phyloP scores from a whole-genome alignment of 2,113 vertebrate species.

The Actenoides lindsayi region DNA sequence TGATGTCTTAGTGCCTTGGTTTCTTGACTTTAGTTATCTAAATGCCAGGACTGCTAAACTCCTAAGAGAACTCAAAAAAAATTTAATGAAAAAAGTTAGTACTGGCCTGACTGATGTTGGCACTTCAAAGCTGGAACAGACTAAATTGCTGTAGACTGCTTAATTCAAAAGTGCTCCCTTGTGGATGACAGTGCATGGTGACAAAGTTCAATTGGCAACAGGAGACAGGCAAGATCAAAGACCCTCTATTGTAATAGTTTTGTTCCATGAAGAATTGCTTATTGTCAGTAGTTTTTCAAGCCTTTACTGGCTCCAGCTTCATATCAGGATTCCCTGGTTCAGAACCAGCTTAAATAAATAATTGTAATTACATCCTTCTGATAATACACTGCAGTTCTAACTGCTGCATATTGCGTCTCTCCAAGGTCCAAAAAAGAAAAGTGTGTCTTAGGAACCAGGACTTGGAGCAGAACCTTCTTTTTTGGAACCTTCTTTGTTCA shows the following conservation, averaged over 20 bases:
- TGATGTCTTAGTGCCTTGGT: slow-evolving; percentile 84
- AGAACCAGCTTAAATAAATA: slow-evolving; percentile 70
- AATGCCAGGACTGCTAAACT: slow-evolving; percentile 85
- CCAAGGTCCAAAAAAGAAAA: not conserved
- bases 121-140: slow-evolving; percentile 92
- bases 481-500: not conserved
- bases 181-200: slow-evolving; percentile 93
- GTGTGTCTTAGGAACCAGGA: not conserved
- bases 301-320: slow-evolving; percentile 86
- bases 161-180: slow-evolving; percentile 94
- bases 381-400: slow-evolving; percentile 23
- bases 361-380: slow-evolving; percentile 57
- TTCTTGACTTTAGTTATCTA: slow-evolving; percentile 87
- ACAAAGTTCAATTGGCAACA: slow-evolving; percentile 97
- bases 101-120: slow-evolving; percentile 85
- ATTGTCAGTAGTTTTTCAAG: slow-evolving; percentile 91
- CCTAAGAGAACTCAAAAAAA: slow-evolving; percentile 83
- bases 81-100: slow-evolving; percentile 82
- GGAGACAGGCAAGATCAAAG: slow-evolving; percentile 93
- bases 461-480: not conserved
- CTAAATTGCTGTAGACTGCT: slow-evolving; percentile 96
- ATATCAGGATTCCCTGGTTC: slow-evolving; percentile 79
- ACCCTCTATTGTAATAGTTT: slow-evolving; percentile 91
- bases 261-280: slow-evolving; percentile 98
- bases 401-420: not conserved